These are phyloP conservation scores for Cantharis nigra DNA, from an alignment of 2,888 invertebrate species.

Conservation along the genomic window DNA sequence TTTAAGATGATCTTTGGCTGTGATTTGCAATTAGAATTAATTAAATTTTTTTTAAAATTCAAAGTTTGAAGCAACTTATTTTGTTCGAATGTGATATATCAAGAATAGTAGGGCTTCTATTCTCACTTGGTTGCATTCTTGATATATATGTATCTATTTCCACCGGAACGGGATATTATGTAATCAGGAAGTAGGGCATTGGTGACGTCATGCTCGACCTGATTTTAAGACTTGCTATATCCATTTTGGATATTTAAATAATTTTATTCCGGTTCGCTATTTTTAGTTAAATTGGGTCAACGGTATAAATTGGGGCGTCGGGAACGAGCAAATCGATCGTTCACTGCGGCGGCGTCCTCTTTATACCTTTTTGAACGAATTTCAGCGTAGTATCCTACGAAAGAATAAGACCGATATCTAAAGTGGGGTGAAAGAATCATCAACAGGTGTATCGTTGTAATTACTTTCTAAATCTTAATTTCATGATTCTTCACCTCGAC, in stretches of 20 bases:
- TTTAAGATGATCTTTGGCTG: neutral
- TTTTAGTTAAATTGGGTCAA: neutral
- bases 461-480: neutral
- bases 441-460: neutral
- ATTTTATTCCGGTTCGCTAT: neutral
- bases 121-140: slow-evolving; percentile 22
- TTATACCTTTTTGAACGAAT: neutral
- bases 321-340: neutral
- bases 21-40: no score
- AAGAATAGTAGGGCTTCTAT: slow-evolving; percentile 10
- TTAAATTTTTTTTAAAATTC: no score
- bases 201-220: slow-evolving; percentile 41
- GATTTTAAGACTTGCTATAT: slow-evolving; percentile 18
- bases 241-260: slow-evolving; percentile 8
- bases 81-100: slow-evolving; percentile 25
- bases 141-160: slow-evolving; percentile 24
- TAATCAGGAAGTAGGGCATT: slow-evolving; percentile 43
- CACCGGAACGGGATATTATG: slow-evolving; percentile 35
- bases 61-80: neutral
- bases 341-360: neutral
- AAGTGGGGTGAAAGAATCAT: neutral
- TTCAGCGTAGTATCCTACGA: neutral
- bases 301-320: neutral
- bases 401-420: neutral
- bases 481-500: neutral